Percentiles rank a stretch among this genome's conserved stretches.
Conservation (phyloP, 2,113 vertebrate species). For the Scomber colias region DNA sequence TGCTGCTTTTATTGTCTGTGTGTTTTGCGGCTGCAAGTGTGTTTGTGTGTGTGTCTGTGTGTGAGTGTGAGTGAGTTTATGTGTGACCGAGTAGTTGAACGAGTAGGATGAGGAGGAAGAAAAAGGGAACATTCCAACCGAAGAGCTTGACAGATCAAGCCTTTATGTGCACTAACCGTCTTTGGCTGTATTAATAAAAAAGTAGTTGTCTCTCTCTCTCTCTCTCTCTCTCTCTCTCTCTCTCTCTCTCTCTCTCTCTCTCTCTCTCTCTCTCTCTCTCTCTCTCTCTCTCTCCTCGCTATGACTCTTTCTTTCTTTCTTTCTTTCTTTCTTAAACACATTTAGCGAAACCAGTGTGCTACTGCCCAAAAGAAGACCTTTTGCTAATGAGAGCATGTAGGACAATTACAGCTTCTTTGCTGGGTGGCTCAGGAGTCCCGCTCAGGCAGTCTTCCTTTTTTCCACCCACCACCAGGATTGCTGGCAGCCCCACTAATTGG, state of each 20-base stretch:
- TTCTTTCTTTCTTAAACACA: conserved; percentile 14
- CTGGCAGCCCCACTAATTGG: conserved; percentile 70
- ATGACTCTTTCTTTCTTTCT: neutral
- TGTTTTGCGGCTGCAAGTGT: conserved; percentile 18
- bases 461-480: conserved; percentile 54
- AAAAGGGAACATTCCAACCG: conserved; percentile 42
- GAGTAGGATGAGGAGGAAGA: conserved; percentile 27
- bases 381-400: conserved; percentile 53
- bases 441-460: conserved; percentile 33
- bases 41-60: conserved; percentile 19
- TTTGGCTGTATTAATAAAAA: conserved; percentile 25
- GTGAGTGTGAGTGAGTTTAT: conserved; percentile 10
- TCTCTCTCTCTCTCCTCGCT: neutral
- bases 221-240: neutral
- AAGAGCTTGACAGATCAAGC: conserved; percentile 52
- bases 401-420: conserved; percentile 56
- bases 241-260: conserved; percentile 4
- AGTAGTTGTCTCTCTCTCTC: neutral
- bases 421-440: conserved; percentile 32
- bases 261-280: neutral
- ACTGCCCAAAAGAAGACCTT: conserved; percentile 21
- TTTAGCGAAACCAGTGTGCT: neutral
- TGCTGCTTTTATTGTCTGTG: conserved; percentile 56
- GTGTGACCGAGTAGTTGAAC: conserved; percentile 34
- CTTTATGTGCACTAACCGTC: conserved; percentile 47